These are phyloP conservation scores for Halichoerus grypus DNA, from an alignment of 2,113 vertebrate genomes.

Conservation along the genomic window DNA sequence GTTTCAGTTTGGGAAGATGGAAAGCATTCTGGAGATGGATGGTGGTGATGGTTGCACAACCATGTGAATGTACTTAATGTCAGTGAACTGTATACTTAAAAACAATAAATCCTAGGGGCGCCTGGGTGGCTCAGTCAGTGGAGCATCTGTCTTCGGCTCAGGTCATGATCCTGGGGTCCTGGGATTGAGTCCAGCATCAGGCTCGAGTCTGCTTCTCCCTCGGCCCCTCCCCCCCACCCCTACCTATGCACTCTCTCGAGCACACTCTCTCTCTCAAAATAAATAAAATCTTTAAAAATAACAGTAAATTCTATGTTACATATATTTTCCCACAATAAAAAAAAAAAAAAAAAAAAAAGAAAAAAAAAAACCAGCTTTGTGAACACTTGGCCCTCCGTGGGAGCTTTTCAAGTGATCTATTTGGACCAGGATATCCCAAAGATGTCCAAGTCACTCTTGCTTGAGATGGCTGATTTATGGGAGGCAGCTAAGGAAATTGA, in stretches of 20 bases:
- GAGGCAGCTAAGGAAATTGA: not conserved
- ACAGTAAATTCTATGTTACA: not conserved
- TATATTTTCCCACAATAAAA: not conserved
- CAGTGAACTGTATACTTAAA: not conserved
- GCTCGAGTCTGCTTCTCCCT: not conserved
- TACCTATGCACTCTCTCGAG: not conserved
- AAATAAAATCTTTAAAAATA: not conserved
- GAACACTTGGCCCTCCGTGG: not conserved
- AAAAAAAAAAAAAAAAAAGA: not conserved
- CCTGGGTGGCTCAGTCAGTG: not conserved
- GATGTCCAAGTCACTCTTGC: not conserved
- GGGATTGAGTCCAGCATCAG: not conserved
- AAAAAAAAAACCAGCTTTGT: not conserved
- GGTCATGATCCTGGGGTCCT: not conserved
- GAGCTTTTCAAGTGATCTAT: not conserved
- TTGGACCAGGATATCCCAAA: not conserved
- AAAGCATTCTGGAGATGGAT: not conserved
- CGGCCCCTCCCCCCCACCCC: not conserved
- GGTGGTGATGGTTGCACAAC: not conserved
- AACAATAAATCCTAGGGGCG: not conserved
- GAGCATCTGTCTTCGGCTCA: not conserved
- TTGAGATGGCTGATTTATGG: not conserved
- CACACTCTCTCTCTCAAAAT: not conserved
- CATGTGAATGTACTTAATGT: not conserved
- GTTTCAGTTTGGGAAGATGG: not conserved